A percentile compares a stretch with the other conserved stretches of the same genome.
These are phyloP conservation scores for Oncopeltus fasciatus DNA, from an alignment of 1,140 invertebrate genomes.

Conservation along the genomic window DNA sequence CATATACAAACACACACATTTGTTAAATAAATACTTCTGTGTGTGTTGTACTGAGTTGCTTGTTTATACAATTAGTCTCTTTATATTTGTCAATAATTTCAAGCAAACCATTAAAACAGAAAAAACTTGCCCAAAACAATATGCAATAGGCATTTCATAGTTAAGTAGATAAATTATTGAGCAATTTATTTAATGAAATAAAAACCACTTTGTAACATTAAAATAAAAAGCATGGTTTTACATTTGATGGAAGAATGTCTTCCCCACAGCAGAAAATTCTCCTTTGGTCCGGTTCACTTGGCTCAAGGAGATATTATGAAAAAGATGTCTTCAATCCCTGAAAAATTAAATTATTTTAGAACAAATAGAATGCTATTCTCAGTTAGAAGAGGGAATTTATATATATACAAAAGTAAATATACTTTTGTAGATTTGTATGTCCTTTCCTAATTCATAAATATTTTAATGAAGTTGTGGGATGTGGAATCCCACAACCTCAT, in stretches of 20 bases:
- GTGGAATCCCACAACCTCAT: not conserved
- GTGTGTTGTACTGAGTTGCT: too few relatives aligned
- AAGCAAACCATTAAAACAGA: too few relatives aligned
- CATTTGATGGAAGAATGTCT: not conserved
- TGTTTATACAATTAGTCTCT: too few relatives aligned
- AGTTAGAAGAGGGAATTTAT: too few relatives aligned
- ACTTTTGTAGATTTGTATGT: not conserved
- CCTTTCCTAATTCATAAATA: not conserved
- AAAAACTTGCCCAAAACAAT: not conserved
- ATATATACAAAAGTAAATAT: not conserved
- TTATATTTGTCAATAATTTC: too few relatives aligned
- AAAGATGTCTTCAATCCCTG: conserved; percentile 1
- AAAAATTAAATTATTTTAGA: not conserved
- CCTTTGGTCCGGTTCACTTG: not conserved
- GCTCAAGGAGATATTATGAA: not conserved
- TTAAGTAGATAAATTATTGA: conserved; percentile 2
- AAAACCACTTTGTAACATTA: not conserved
- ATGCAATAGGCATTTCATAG: not conserved
- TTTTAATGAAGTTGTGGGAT: not conserved
- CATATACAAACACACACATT: too few relatives aligned
- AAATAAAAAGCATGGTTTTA: not conserved
- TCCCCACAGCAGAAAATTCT: not conserved
- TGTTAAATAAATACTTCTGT: too few relatives aligned
- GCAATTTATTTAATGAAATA: not conserved
- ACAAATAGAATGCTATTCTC: too few relatives aligned